Conservation (phyloP, 2,888 invertebrate species). For the Zootermopsis nevadensis region DNA sequence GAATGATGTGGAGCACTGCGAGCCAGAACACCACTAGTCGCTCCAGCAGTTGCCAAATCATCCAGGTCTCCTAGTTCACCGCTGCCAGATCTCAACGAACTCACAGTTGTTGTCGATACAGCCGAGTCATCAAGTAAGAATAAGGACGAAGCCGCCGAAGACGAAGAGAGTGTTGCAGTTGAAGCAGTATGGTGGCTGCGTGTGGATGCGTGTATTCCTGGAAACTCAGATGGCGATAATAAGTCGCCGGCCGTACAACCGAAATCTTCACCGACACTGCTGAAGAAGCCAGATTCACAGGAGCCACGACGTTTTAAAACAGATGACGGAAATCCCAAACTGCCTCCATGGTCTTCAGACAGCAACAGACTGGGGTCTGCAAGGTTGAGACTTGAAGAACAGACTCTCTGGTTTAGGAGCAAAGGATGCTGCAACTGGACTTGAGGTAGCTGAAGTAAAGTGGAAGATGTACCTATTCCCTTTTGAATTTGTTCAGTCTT, state of each 20-base stretch:
- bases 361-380: slow-evolving; percentile 47
- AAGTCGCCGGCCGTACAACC: slow-evolving; percentile 59
- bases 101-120: slow-evolving; percentile 71
- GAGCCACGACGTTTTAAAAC: slow-evolving; percentile 80
- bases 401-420: slow-evolving; percentile 51
- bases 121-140: slow-evolving; percentile 72
- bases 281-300: slow-evolving; percentile 91
- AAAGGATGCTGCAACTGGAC: slow-evolving; percentile 56
- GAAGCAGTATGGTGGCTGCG: slow-evolving; percentile 49
- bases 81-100: slow-evolving; percentile 67
- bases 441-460: slow-evolving; percentile 54
- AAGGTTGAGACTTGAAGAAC: slow-evolving; percentile 55
- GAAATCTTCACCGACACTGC: slow-evolving; percentile 84
- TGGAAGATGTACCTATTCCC: background rate
- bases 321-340: slow-evolving; percentile 45
- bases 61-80: slow-evolving; percentile 69
- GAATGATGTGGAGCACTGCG: slow-evolving; percentile 62
- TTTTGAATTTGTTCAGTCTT: slow-evolving; percentile 45
- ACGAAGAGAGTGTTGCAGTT: slow-evolving; percentile 61
- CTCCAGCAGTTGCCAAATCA: slow-evolving; percentile 46
- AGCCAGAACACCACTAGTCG: slow-evolving; percentile 19
- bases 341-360: slow-evolving; percentile 41
- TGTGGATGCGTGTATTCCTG: slow-evolving; percentile 53
- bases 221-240: slow-evolving; percentile 52
- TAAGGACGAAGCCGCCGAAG: slow-evolving; percentile 67